phyloP scores from a whole-genome alignment of 2,797 vertebrate species.

The Micropoecilia bifurca region DNA sequence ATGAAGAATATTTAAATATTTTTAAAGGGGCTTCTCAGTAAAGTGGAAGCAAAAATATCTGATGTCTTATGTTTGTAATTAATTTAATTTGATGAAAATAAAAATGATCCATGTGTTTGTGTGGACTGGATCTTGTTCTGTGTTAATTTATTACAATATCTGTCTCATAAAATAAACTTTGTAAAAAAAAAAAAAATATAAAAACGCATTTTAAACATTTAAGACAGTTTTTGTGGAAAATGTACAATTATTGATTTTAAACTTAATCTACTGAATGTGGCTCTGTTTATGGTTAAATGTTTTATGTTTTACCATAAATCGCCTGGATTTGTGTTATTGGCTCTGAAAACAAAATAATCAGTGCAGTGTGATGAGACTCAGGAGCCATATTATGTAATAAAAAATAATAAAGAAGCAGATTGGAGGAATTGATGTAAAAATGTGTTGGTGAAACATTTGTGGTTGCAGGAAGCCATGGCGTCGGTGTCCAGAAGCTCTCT shows the following conservation, averaged over 20 bases:
- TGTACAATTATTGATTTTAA: neutral
- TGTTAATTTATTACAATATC: neutral
- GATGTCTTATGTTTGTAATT: neutral
- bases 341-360: neutral
- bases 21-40: neutral
- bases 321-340: neutral
- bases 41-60: neutral
- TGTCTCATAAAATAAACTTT: neutral
- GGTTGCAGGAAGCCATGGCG: slow-evolving; percentile 65
- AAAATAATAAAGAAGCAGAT: neutral
- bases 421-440: neutral
- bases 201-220: neutral
- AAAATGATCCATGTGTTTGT: neutral
- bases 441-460: neutral
- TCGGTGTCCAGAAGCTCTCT: slow-evolving; percentile 83
- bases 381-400: neutral
- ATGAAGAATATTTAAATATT: neutral
- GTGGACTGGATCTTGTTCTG: neutral
- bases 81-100: neutral
- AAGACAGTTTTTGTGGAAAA: neutral
- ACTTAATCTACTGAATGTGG: neutral
- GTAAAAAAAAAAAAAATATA: neutral
- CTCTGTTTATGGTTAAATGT: neutral
- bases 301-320: neutral
- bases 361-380: neutral